Evolutionary conservation across 2,113 vertebrate species (phyloP), one percentile per base, ranked within the genome.

Genomic region (Laterallus jamaicensis): DNA sequence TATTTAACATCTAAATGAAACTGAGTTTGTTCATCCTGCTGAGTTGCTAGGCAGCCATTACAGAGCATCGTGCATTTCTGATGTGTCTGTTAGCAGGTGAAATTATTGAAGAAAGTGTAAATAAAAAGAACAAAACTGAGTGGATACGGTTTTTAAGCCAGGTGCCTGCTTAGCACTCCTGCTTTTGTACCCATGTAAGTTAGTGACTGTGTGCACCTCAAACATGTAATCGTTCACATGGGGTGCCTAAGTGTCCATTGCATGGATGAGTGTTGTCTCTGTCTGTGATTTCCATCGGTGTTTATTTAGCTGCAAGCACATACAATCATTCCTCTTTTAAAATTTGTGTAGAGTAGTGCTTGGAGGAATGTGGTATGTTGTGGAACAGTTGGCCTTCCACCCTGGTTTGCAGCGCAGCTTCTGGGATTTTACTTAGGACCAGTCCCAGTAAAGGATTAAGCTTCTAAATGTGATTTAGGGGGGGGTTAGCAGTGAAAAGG

Each of bases 1-100:
- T 94, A 73, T 91, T 94, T 87, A 96, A 92, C 80, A 87, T 55
- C 55, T 84, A 85, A 91, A 87, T 76, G 40, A 94, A 95, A 73
- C 5, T 4, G 44, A 91, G 70, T 90, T 88, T 71, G 42, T 56
- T 92, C 94, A 79, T 79, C 83, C 77, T 77, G 20, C 42, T 8
- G 83, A 92, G 96, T 97, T 96, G 93, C 95, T 95, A 96, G 83
- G 95, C 91, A 96, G 92, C 92, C 91, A 69, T 87, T 70, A 66
- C 56, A 76, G 63, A 94, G 63, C 47, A 4, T 28, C 5, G 1
- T 56, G 73, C n/a, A 28, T 62, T 70, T 78, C 77, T 93, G 71
- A 55, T 64, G 44, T 1, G 2, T 62, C 24, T 56, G n/a, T 25
- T 85, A 67, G 66, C 58, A 54, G 63, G 82, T 76, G 47, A 86